These are phyloP conservation scores for Colossoma macropomum DNA, from an alignment of 2,113 vertebrate species.

Conservation along the genomic window DNA sequence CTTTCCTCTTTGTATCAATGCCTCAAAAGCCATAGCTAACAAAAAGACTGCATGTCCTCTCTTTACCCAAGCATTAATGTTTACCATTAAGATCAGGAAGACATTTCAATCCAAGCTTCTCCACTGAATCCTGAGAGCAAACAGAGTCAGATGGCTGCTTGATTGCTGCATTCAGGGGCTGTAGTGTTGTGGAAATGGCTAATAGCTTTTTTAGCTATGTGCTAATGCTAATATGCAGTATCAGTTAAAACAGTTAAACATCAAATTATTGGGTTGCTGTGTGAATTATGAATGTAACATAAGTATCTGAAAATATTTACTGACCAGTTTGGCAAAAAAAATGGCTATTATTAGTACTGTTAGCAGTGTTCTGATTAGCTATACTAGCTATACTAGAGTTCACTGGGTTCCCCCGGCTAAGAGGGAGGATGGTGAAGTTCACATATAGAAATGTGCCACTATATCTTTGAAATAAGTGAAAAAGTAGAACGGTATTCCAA, in stretches of 20 bases:
- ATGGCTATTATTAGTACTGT: no score
- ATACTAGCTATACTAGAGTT: no score
- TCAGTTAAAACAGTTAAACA: background rate
- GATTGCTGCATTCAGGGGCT: background rate
- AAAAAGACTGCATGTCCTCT: background rate
- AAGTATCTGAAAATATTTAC: no score
- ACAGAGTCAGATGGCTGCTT: background rate
- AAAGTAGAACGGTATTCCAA: no score
- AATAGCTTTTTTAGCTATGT: background rate
- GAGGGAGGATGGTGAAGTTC: no score
- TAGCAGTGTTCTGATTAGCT: no score
- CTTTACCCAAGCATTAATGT: constrained; percentile 6
- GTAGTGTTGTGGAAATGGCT: background rate
- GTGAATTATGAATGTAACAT: no score
- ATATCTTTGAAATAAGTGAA: no score
- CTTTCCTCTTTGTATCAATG: background rate
- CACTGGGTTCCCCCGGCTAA: no score
- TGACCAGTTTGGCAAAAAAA: no score
- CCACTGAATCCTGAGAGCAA: constrained; percentile 17
- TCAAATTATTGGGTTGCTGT: no score
- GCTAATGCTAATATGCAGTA: background rate
- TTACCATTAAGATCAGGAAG: constrained; percentile 33
- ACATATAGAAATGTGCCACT: no score
- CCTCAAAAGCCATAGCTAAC: background rate
- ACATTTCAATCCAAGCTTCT: background rate